Conservation (phyloP, 2,888 invertebrate species). For the Drosophila mayaguana region DNA sequence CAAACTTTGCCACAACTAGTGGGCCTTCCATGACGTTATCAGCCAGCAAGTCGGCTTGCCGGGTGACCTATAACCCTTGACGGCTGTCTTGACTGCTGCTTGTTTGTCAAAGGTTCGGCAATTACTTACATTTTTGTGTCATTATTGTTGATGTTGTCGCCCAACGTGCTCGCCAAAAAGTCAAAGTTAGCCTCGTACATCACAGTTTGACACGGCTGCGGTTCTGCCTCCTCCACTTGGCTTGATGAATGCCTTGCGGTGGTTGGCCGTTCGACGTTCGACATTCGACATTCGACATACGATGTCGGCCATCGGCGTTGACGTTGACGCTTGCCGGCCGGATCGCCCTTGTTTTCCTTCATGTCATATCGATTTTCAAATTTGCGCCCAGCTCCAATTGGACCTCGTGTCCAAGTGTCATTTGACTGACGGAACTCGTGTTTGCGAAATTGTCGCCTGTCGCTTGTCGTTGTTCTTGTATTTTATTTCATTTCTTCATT, state of each 20-base stretch:
- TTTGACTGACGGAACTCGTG: conserved; percentile 71
- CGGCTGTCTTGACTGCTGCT: conserved; percentile 14
- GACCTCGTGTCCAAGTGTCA: conserved; percentile 73
- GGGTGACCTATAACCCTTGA: conserved; percentile 16
- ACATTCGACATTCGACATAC: not conserved
- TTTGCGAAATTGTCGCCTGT: conserved; percentile 60
- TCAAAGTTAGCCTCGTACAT: conserved; percentile 62
- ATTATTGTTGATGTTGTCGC: conserved; percentile 39
- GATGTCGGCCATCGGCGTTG: conserved; percentile 38
- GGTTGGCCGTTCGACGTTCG: conserved; percentile 27
- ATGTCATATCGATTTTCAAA: conserved; percentile 79
- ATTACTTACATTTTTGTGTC: conserved; percentile 63
- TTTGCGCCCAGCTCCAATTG: conserved; percentile 58
- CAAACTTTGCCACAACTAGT: conserved; percentile 34
- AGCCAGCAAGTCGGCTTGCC: conserved; percentile 17
- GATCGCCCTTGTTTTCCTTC: conserved; percentile 66
- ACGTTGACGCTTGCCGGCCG: conserved; percentile 50
- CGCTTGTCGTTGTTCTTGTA: conserved; percentile 24
- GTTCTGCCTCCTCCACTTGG: conserved; percentile 15
- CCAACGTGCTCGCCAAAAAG: conserved; percentile 23
- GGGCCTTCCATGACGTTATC: conserved; percentile 43
- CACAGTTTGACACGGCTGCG: conserved; percentile 40
- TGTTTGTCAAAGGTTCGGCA: conserved; percentile 63
- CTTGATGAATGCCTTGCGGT: conserved; percentile 49
- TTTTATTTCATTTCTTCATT: conserved; percentile 17